Evolutionary conservation across 2,888 invertebrate genomes (phyloP), one percentile per base, ranked within the genome.

Genomic region (Habrosyne pyritoides): DNA sequence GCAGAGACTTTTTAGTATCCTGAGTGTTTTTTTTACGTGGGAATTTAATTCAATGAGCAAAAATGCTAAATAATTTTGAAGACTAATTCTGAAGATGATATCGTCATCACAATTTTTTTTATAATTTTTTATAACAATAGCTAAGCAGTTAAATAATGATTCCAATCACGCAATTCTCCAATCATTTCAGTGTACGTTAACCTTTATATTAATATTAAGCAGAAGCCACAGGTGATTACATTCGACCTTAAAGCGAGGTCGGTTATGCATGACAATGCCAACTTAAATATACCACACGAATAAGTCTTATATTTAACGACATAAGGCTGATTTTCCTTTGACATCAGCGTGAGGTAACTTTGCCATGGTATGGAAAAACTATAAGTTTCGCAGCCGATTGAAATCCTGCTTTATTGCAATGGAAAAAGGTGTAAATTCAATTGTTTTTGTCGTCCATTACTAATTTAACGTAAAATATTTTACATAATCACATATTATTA

Each of bases 241-340:
- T 59, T n/a, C 67, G 69, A 61, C 79, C 79, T 81, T 76, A 69
- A 24, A 33, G 6, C 70, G 71, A 79, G 77, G 77, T 63, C 73
- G 61, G 26, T 21, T 22, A 53, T 56, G 54, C 53, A 53, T 57
- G 55, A 55, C 55, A 46, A 55, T 53, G 57, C 57, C 53, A 53
- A 28, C 21, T 50, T 18, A 30, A 8, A 26, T 14, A 21, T 30
- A 21, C 28, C 50, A 50, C 1, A 1, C 0, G 30, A 18, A 26
- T 28, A 3, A 28, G 28, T 18, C 30, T 30, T 50, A 50, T 50
- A 7, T 1, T 2, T 28, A 10, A 21, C 10, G 0, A 2, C 10
- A 24, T 30, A 50, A 28, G 28, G 21, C 21, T 1, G 1, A 30
- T 8, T 12, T 28, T 28, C 10, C 18, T 21, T 14, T 26, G 14